Evolutionary conservation across 2,797 vertebrate species (phyloP), one percentile per base, ranked within the genome.

Genomic region (Notolabrus celidotus): DNA sequence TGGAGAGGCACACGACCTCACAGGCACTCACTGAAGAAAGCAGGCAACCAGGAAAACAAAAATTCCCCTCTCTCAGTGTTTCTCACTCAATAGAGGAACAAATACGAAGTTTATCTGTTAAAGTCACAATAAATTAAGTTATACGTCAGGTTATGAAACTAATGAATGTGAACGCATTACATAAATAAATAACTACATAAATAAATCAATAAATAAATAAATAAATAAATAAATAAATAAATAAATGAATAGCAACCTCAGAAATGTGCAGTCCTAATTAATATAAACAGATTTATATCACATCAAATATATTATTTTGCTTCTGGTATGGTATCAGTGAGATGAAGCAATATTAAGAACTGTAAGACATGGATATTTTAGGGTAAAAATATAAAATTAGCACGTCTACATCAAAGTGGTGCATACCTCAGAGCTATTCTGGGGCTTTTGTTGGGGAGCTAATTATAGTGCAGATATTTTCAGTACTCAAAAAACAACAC

Each of bases 1-100:
- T 49, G 53, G 11, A 57, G 57, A 75, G 61, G 55, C 65, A 70
- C 50, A 12, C 34, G 23, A 16, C 2, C 61, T 50, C 33, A 27
- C 12, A 33, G 14, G 20, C 31, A 43, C 66, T 39, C 50, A 46
- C 15, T 20, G 42, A 61, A 34, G n/a, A 56, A 34, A 31, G 49
- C 20, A 47, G 29, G 29, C 54, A 71, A 12, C 6, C 59, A 50
- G 49, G 25, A 33, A 29, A 57, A 54, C 6, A 54, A 58, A 33
- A 15, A 6, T 15, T 14, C 25, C 3, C 3, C 22, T 27, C 23
- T 46, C 10, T 52, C 22, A 27, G 14, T n/a, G 47, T 42, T 29
- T n/a, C 20, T 31, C 1, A 36, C 15, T 29, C 4, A 42, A 23
- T 19, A 46, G 23, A 45, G 3, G 4, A 23, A 12, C 2, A 38